Percentiles rank a stretch among this genome's conserved stretches.
Conservation (phyloP, 2,113 vertebrate species). For the Uropsilus gracilis region DNA sequence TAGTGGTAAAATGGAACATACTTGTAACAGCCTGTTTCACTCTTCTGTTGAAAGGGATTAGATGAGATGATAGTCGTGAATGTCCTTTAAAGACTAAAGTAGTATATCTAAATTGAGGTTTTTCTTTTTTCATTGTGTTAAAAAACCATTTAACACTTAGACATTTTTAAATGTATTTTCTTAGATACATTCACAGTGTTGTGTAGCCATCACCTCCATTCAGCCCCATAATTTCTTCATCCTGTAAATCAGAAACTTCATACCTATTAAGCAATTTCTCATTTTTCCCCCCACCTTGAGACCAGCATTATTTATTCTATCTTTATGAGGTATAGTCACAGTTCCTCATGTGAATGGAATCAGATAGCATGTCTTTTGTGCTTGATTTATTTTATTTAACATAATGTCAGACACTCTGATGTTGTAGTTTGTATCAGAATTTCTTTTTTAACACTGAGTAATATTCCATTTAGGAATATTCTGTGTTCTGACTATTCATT, state of each 20-base stretch:
- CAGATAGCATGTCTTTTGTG: neutral
- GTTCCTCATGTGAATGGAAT: neutral
- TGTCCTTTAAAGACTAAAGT: neutral
- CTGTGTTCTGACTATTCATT: neutral
- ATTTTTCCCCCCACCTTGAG: neutral
- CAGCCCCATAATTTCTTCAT: neutral
- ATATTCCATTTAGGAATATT: neutral
- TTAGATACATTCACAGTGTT: neutral
- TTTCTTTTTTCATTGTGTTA: neutral
- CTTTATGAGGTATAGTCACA: neutral
- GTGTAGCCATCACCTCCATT: neutral
- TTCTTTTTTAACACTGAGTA: neutral
- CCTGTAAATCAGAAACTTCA: neutral
- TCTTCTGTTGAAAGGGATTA: constrained; percentile 17
- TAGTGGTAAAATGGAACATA: neutral
- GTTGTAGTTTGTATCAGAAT: neutral
- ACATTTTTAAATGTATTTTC: neutral
- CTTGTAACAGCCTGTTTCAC: neutral
- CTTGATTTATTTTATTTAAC: neutral
- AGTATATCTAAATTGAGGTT: neutral
- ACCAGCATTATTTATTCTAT: neutral
- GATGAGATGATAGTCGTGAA: neutral
- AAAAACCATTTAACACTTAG: neutral
- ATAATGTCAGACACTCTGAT: neutral
- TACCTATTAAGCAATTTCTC: neutral